Evolutionary conservation across 2,888 invertebrate genomes (phyloP).

Genomic region (Acanthococcus lagerstroemiae): DNA sequence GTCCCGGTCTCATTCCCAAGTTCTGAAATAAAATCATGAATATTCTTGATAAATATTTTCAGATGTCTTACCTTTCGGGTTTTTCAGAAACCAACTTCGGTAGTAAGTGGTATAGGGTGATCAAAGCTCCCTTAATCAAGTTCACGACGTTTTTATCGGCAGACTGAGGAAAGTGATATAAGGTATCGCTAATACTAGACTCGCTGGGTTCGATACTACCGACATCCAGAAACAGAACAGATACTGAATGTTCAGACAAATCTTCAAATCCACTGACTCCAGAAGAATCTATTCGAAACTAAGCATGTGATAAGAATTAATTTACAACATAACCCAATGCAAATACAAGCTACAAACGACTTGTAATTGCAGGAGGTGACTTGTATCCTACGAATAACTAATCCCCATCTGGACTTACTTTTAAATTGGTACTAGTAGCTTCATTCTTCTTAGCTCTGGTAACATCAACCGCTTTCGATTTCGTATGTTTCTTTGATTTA

Average conservation of each 20-base stretch:
- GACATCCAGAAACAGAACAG: slow-evolving; percentile 1
- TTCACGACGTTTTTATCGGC: slow-evolving; percentile 5
- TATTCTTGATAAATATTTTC: not conserved
- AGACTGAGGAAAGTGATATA: slow-evolving; percentile 17
- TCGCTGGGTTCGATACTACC: not conserved
- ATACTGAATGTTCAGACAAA: not conserved
- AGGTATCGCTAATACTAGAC: not conserved
- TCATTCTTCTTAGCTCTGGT: not conserved
- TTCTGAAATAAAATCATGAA: too few species aligned
- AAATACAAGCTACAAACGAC: too few species aligned
- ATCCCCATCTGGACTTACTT: too few species aligned
- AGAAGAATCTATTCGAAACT: not conserved
- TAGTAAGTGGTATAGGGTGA: slow-evolving; percentile 30
- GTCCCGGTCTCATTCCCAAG: too few species aligned
- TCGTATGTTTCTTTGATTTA: not conserved
- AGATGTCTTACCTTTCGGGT: slow-evolving; percentile 18
- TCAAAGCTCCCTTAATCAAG: slow-evolving; percentile 32
- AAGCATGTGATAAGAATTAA: too few species aligned
- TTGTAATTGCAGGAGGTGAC: too few species aligned
- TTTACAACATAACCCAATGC: too few species aligned
- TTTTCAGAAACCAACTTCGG: slow-evolving; percentile 25
- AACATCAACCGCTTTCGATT: not conserved
- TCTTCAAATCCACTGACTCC: not conserved
- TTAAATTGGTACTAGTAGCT: not conserved
- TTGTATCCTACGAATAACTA: too few species aligned